Conservation (phyloP, 2,888 invertebrate species). For the Eremobia ochroleuca region DNA sequence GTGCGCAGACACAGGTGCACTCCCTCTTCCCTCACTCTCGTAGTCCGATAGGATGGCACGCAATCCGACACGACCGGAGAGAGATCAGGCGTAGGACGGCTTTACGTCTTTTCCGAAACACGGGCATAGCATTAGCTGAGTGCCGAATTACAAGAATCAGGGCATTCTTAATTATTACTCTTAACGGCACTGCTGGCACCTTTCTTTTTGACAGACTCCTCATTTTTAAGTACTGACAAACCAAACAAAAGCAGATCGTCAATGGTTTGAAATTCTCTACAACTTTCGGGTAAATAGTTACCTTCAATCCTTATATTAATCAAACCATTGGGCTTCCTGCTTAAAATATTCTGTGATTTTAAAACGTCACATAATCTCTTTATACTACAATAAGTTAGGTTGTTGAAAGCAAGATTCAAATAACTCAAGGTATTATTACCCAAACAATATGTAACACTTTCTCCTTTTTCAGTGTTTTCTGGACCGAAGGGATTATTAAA, state of each 20-base stretch:
- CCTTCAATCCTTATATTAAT: slow-evolving; percentile 27
- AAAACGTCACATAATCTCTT: slow-evolving; percentile 74
- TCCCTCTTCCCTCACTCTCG: too few relatives aligned
- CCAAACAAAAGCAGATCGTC: slow-evolving; percentile 1
- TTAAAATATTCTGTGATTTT: slow-evolving; percentile 68
- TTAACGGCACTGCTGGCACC: accelerated
- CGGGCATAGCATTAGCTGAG: not conserved
- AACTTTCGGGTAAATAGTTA: not conserved
- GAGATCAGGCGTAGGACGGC: too few relatives aligned
- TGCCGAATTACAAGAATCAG: not conserved
- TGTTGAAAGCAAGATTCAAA: slow-evolving; percentile 80
- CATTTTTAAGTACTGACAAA: accelerated
- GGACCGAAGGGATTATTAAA: slow-evolving; percentile 74
- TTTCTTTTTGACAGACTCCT: not conserved
- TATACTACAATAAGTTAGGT: slow-evolving; percentile 72
- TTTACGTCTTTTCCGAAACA: too few relatives aligned
- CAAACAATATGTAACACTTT: slow-evolving; percentile 68
- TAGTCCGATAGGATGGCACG: too few relatives aligned
- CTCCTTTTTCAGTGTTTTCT: slow-evolving; percentile 63
- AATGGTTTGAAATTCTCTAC: not conserved
- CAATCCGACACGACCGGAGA: too few relatives aligned
- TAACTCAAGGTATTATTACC: slow-evolving; percentile 78
- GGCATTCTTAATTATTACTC: not conserved
- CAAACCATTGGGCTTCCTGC: slow-evolving; percentile 19
- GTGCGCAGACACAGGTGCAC: too few relatives aligned